A percentile compares a stretch with the other conserved stretches of the same genome.
phyloP scores from a whole-genome alignment of 2,113 vertebrate species.

The Sterrhoptilus dennistouni region DNA sequence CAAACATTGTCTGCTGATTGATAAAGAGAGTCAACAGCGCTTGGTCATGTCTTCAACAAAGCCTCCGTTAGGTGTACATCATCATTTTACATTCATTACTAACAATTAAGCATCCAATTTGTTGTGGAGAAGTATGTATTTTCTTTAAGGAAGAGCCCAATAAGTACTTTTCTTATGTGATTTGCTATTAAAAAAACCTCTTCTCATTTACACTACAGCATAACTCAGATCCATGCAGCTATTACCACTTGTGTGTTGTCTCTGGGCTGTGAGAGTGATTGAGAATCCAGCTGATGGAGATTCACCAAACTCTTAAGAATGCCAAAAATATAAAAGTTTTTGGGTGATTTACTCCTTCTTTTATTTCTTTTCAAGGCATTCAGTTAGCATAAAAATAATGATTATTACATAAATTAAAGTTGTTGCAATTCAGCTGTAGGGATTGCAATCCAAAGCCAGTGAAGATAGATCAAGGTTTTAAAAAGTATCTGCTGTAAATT shows the following conservation, averaged over 20 bases:
- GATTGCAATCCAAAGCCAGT: slow-evolving; percentile 15
- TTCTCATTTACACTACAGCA: not conserved
- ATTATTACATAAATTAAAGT: slow-evolving; percentile 48
- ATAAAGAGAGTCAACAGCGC: not conserved
- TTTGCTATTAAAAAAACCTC: not conserved
- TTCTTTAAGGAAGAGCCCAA: not conserved
- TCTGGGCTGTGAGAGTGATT: not conserved
- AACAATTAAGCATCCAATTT: not conserved
- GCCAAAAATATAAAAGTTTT: not conserved
- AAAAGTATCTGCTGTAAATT: slow-evolving; percentile 59
- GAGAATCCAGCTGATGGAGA: not conserved
- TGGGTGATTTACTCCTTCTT: not conserved
- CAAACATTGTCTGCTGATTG: slow-evolving; percentile 4
- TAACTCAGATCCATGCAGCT: not conserved
- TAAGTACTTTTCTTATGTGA: not conserved
- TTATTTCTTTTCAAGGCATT: slow-evolving; percentile 6
- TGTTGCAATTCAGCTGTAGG: slow-evolving; percentile 54
- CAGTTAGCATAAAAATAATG: slow-evolving; percentile 15
- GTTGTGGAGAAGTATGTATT: not conserved
- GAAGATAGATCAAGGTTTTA: slow-evolving; percentile 47
- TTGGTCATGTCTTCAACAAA: not conserved
- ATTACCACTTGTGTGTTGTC: not conserved
- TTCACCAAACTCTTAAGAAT: not conserved
- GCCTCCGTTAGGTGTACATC: not conserved
- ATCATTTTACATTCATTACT: not conserved